A percentile compares a stretch with the other conserved stretches of the same genome.
phyloP scores from a whole-genome alignment of 2,113 vertebrate genomes.

The Periophthalmodon schlosseri region DNA sequence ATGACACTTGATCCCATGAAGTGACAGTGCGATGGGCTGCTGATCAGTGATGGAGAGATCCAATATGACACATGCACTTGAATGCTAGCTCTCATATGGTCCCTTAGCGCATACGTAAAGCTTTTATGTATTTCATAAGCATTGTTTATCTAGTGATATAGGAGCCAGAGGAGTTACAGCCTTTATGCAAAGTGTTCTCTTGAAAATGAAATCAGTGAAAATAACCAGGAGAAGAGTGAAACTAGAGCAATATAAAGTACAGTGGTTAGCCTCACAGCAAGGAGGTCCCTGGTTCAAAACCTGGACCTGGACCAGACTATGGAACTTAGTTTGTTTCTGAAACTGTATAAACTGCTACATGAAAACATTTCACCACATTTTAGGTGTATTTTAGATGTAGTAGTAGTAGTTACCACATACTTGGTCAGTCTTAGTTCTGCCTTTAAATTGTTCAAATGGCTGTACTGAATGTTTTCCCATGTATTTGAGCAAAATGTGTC shows the following conservation, averaged over 20 bases:
- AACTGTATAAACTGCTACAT: no score
- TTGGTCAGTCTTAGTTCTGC: no score
- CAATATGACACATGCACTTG: neutral
- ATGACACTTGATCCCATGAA: slow-evolving; percentile 22
- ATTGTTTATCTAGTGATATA: neutral
- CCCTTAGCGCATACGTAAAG: neutral
- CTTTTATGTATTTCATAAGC: neutral
- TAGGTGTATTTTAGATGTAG: no score
- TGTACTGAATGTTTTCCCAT: no score
- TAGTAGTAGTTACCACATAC: no score
- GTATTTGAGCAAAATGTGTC: no score
- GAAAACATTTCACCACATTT: no score
- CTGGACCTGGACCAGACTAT: no score
- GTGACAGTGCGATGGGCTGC: neutral
- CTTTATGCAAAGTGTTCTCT: neutral
- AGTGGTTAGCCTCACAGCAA: neutral
- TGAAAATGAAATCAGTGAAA: no score
- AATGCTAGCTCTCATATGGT: neutral
- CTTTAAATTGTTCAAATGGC: no score
- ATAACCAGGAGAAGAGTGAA: neutral
- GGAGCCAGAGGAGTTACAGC: neutral
- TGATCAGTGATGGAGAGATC: neutral
- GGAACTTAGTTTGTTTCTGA: no score
- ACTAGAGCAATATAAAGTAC: neutral
- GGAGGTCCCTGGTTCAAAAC: neutral